Evolutionary conservation across 1,140 invertebrate species (phyloP), one percentile per base, ranked within the genome.

Genomic region (Conus betulinus): DNA sequence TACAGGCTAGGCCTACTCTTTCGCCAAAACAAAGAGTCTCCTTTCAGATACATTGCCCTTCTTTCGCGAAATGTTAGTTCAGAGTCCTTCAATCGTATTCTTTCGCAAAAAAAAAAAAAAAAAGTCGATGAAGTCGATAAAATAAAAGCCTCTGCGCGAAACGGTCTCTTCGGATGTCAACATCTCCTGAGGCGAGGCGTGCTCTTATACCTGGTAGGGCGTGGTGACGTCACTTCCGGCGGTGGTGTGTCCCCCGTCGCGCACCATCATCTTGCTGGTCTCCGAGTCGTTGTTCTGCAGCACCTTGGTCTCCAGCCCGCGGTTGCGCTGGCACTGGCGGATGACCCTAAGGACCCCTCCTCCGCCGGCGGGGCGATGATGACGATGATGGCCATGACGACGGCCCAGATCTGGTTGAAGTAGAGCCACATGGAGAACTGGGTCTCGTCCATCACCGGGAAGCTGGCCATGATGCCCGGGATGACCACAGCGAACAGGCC

Each of bases 371-470:
- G 94, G 23, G 93, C 91, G 17, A 94, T 85, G 39, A 94, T 93
- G 25, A 94, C 93, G 25, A 94, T 91, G 63, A 93, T 84, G 3
- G 93, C 93, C 93, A 94, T 94, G 53, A 93, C 87, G 51, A 94
- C 90, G 39, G 93, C 93, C 92, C 93, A 94, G 3, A 88, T 89
- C 88, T 94, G 94, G 6, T 92, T 93, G 88, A 94, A 93, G 76
- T 91, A 90, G 13, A 95, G 91, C 94, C 94, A 95, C 67, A 93
- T 92, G 39, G 91, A 91, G 85, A 95, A 95, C 85, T 93, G 92
- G 0, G 87, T 89, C 27, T 92, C 86, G 86, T 93, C 91, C 93
- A 94, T 93, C 53, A 93, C 92, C 0, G 93, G 91, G 87, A 93
- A 93, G 20, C 88, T 91, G 3, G 92, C 93, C 93, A 94, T 93